phyloP scores from a whole-genome alignment of 2,113 vertebrate species.

The Maccullochella peelii region DNA sequence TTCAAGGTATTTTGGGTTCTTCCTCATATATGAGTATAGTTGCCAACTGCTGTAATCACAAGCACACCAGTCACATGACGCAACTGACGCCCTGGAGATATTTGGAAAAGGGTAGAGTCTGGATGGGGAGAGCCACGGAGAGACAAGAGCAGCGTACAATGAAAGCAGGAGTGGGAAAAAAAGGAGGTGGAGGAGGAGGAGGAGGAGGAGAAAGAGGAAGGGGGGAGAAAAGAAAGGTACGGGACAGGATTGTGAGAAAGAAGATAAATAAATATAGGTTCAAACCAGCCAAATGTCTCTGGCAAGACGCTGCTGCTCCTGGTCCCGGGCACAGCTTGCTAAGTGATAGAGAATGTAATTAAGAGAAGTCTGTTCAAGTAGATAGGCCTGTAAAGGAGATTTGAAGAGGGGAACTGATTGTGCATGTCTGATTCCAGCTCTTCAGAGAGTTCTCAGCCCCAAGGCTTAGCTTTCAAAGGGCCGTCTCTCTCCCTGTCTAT shows the following conservation, averaged over 20 bases:
- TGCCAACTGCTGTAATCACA: conserved; percentile 80
- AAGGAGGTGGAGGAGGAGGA: background rate
- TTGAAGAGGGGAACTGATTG: conserved; percentile 86
- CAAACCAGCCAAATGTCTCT: conserved; percentile 78
- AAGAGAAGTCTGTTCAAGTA: conserved; percentile 85
- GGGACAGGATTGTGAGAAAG: conserved; percentile 68
- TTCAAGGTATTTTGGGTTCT: conserved; percentile 62
- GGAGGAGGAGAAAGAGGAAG: background rate
- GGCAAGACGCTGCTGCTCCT: conserved; percentile 71
- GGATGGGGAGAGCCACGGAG: conserved; percentile 43
- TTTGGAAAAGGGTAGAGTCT: conserved; percentile 71
- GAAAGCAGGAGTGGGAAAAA: conserved; percentile 36
- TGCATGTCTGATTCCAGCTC: conserved; percentile 86
- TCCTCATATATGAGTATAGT: conserved; percentile 20
- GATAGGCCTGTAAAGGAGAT: conserved; percentile 86
- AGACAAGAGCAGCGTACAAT: conserved; percentile 54
- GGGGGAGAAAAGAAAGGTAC: conserved; percentile 39
- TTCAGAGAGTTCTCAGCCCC: conserved; percentile 83
- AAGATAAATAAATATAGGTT: conserved; percentile 74
- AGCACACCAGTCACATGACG: conserved; percentile 78
- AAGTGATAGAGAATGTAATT: conserved; percentile 87
- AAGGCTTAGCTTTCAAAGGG: conserved; percentile 84
- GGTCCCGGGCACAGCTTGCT: conserved; percentile 75
- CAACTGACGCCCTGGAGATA: conserved; percentile 79
- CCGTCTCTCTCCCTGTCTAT: conserved; percentile 61